Evolutionary conservation across 1,140 invertebrate species (phyloP).

Genomic region (Helicoverpa armigera): DNA sequence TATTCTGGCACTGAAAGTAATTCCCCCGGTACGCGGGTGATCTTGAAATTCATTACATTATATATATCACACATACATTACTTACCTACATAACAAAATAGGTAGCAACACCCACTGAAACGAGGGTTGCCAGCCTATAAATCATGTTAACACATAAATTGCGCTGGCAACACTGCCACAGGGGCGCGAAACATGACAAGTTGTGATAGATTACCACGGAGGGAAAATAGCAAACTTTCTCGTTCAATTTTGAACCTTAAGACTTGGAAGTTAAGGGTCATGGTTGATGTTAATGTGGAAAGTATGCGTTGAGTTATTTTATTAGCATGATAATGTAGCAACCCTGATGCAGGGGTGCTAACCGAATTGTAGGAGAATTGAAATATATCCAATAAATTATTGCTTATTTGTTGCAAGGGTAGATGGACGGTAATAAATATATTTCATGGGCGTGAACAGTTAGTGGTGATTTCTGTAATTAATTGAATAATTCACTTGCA

Average conservation of each 20-base stretch:
- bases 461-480: constrained; percentile 1
- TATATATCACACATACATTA: neutral
- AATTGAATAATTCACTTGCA: neutral
- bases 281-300: constrained; percentile 4
- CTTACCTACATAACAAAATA: constrained; percentile 39
- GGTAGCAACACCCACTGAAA: constrained; percentile 58
- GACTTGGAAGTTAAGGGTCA: neutral
- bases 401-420: constrained; percentile 65
- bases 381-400: constrained; percentile 85
- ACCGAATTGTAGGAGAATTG: constrained; percentile 81
- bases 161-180: constrained; percentile 70
- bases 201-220: constrained; percentile 75
- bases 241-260: constrained; percentile 29
- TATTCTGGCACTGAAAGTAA: too few relatives aligned
- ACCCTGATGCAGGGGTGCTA: constrained; percentile 64
- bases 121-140: constrained; percentile 77
- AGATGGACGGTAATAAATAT: constrained; percentile 15
- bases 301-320: constrained; percentile 69
- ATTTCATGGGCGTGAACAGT: neutral
- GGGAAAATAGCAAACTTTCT: constrained; percentile 41
- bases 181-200: constrained; percentile 70
- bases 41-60: too few relatives aligned
- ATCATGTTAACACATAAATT: constrained; percentile 86
- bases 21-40: too few relatives aligned
- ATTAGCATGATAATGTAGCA: constrained; percentile 80